phyloP scores from a whole-genome alignment of 2,113 vertebrate species.

The Sorex fumeus region DNA sequence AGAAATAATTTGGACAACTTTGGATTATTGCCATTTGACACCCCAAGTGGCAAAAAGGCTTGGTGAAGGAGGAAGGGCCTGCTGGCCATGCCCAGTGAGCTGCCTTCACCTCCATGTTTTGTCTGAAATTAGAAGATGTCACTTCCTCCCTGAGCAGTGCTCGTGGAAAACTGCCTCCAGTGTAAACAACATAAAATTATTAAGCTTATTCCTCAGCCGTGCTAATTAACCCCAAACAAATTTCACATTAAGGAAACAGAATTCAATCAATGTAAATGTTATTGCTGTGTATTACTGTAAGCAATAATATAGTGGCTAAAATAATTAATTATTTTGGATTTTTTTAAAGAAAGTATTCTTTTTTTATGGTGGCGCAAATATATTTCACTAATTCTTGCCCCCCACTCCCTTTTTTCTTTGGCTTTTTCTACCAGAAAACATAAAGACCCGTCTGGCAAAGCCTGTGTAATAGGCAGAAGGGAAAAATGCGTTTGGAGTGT shows the following conservation, averaged over 20 bases:
- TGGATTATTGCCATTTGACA: constrained; percentile 81
- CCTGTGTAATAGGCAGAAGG: constrained; percentile 18
- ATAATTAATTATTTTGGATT: constrained; percentile 80
- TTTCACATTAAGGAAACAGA: constrained; percentile 85
- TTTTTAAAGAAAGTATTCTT: constrained; percentile 74
- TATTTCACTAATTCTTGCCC: not conserved
- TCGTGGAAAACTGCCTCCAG: constrained; percentile 86
- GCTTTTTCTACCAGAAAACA: constrained; percentile 57
- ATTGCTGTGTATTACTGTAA: constrained; percentile 82
- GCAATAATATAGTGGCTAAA: constrained; percentile 78
- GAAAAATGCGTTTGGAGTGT: constrained; percentile 68
- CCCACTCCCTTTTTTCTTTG: not conserved
- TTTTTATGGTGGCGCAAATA: constrained; percentile 57
- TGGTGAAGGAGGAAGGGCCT: constrained; percentile 67
- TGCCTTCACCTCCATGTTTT: constrained; percentile 80
- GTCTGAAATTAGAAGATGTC: constrained; percentile 84
- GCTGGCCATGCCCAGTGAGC: constrained; percentile 41
- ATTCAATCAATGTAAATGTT: constrained; percentile 79
- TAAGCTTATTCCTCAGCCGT: constrained; percentile 86
- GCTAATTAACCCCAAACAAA: constrained; percentile 86
- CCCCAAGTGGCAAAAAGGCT: constrained; percentile 63
- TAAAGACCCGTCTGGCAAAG: constrained; percentile 54
- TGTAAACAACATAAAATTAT: constrained; percentile 88
- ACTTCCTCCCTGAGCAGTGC: constrained; percentile 82
- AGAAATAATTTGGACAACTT: constrained; percentile 88